A percentile compares a stretch with the other conserved stretches of the same genome.
Conservation (phyloP, 2,888 invertebrate species). For the Galerucella nymphaeae region DNA sequence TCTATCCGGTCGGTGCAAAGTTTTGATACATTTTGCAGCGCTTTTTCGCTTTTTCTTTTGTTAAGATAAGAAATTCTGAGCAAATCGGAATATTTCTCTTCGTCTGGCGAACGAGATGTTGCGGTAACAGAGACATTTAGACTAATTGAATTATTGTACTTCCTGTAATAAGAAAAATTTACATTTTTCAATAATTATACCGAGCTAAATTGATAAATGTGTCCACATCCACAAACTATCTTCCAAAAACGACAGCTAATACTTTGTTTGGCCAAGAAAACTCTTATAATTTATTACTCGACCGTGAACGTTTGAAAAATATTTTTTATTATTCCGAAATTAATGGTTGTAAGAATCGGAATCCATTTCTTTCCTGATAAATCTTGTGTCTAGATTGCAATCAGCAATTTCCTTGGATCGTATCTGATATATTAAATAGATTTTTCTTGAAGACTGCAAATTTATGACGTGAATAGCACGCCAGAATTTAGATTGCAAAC, state of each 20-base stretch:
- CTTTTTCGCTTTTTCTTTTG: constrained; percentile 49
- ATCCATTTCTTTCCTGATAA: constrained; percentile 26
- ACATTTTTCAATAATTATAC: background rate
- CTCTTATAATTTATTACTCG: too few relatives aligned
- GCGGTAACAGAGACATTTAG: constrained; percentile 12
- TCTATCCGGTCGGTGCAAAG: constrained; percentile 56
- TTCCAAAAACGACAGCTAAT: too few relatives aligned
- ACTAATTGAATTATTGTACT: background rate
- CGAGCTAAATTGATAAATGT: background rate
- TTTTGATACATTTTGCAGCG: constrained; percentile 55
- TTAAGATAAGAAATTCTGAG: constrained; percentile 57
- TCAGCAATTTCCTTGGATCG: constrained; percentile 27
- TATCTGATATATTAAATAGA: constrained; percentile 23
- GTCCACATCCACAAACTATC: background rate
- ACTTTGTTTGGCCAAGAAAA: too few relatives aligned
- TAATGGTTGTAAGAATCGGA: constrained; percentile 20
- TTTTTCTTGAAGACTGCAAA: constrained; percentile 6
- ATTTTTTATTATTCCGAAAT: constrained; percentile 28
- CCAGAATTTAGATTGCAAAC: constrained; percentile 6
- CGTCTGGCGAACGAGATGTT: constrained; percentile 25
- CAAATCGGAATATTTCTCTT: constrained; percentile 46
- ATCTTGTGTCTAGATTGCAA: constrained; percentile 30
- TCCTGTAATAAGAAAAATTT: background rate
- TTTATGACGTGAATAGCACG: constrained; percentile 11
- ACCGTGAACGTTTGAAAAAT: constrained; percentile 4